These are phyloP conservation scores for Corythoichthys haematopterus DNA, from an alignment of 2,113 vertebrate species.

Conservation along the genomic window DNA sequence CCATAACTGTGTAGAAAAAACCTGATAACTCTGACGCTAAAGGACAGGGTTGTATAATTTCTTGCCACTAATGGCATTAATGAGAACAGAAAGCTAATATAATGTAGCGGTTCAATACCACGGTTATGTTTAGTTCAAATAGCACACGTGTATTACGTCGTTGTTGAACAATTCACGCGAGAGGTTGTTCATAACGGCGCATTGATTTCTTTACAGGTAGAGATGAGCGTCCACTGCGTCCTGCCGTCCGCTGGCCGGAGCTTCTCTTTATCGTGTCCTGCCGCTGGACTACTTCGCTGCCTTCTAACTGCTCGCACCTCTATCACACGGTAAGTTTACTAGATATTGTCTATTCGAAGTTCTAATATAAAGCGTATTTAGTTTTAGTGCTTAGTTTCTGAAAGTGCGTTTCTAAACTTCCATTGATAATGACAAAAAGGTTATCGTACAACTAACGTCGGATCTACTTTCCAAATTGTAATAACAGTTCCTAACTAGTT, in stretches of 20 bases:
- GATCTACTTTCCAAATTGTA: background rate
- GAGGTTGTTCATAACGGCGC: background rate
- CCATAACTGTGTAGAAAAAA: background rate
- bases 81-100: background rate
- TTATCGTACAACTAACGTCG: background rate
- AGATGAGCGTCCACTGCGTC: constrained; percentile 61
- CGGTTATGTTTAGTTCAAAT: background rate
- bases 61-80: background rate
- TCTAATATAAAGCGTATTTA: too few relatives aligned
- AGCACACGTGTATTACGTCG: background rate
- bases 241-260: constrained; percentile 58
- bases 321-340: constrained; percentile 65
- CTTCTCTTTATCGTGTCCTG: constrained; percentile 27
- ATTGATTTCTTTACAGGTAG: constrained; percentile 9
- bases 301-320: constrained; percentile 44
- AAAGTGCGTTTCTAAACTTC: background rate
- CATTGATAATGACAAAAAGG: background rate
- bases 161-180: background rate
- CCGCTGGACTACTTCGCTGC: constrained; percentile 27
- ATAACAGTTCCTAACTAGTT: background rate
- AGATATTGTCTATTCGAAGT: background rate
- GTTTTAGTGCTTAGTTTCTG: background rate
- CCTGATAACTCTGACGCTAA: background rate
- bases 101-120: background rate
- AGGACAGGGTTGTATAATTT: background rate